These are phyloP conservation scores for Heliconius hermathena DNA, from an alignment of 1,140 invertebrate genomes.

Conservation along the genomic window DNA sequence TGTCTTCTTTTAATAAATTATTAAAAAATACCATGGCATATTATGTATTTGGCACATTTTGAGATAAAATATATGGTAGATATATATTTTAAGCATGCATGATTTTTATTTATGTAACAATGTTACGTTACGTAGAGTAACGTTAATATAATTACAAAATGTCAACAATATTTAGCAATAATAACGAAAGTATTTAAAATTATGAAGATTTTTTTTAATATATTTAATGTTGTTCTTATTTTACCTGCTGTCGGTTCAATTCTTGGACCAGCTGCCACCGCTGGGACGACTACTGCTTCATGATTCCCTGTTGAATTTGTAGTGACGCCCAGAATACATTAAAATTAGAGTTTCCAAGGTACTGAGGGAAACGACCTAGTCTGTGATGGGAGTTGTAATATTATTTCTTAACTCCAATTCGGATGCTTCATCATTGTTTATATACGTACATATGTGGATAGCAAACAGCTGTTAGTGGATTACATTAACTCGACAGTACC, in stretches of 20 bases:
- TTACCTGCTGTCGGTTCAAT: background rate
- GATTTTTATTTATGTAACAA: too few relatives aligned
- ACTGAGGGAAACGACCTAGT: slow-evolving; percentile 67
- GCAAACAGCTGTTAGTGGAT: slow-evolving; percentile 55
- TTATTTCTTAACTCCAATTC: slow-evolving; percentile 71
- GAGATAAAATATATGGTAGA: too few relatives aligned
- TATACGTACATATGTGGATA: slow-evolving; percentile 20
- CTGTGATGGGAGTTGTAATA: slow-evolving; percentile 66
- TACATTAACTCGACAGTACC: slow-evolving; percentile 45
- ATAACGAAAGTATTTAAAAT: too few relatives aligned
- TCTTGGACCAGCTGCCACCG: slow-evolving; percentile 38
- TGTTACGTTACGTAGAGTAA: too few relatives aligned
- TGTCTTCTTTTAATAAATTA: too few relatives aligned
- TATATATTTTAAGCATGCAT: too few relatives aligned
- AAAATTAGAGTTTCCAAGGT: slow-evolving; percentile 78
- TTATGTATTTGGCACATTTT: too few relatives aligned
- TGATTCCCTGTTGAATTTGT: slow-evolving; percentile 55
- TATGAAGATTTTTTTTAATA: background rate
- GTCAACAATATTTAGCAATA: background rate
- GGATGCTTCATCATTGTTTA: slow-evolving; percentile 75
- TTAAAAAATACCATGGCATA: too few relatives aligned
- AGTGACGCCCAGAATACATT: slow-evolving; percentile 71
- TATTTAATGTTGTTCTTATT: background rate
- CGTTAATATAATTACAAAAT: background rate
- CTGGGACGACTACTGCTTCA: slow-evolving; percentile 46